Base-by-base conservation (phyloP, 2,797 vertebrate species). In the Sphenodon punctatus region DNA sequence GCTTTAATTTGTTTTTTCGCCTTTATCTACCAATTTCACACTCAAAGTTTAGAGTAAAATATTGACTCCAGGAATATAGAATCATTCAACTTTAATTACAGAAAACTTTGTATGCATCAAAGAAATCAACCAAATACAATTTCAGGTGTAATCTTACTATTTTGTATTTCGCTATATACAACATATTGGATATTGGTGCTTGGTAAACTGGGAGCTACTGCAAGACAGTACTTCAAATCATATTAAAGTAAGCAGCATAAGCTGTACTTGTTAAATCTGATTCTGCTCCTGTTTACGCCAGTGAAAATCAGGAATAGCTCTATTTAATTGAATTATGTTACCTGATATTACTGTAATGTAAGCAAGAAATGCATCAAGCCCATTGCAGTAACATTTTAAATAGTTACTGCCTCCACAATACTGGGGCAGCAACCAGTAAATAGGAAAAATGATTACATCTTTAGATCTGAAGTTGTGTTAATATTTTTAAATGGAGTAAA, bases 261-360 rank as follows among this genome's bases (percentile, higher is more conserved):
- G 67, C 73, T 43, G 30, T 55, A n/a, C 84, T 86, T 14, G 67
- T 51, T 58, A 74, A n/a, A 10, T 23, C 41, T 78, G 67, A 27
- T 10, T 75, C 73, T 58, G 7, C 71, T 55, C 32, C 76, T 3
- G n/a, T 42, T 55, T 58, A 0, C 30, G 1, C 73, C 10, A 10
- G 32, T 78, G 27, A 0, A 0, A 38, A 38, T 69, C 10, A 42
- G 80, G n/a, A 65, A 85, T 75, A 70, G 1, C 0, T 39, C 42
- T 25, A 38, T 39, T 66, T 9, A 43, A 43, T 46, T 8, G 23
- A 51, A 25, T 19, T 10, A 43, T 79, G 59, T 83, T 38, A 88
- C 30, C 23, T 45, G 4, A 1, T 49, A n/a, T 69, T 23, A 22
- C 10, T 19, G 1, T 20, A n/a, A n/a, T 81, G 23, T 61, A 12